Base-by-base conservation (phyloP, 2,113 vertebrate genomes). In the Columba livia region DNA sequence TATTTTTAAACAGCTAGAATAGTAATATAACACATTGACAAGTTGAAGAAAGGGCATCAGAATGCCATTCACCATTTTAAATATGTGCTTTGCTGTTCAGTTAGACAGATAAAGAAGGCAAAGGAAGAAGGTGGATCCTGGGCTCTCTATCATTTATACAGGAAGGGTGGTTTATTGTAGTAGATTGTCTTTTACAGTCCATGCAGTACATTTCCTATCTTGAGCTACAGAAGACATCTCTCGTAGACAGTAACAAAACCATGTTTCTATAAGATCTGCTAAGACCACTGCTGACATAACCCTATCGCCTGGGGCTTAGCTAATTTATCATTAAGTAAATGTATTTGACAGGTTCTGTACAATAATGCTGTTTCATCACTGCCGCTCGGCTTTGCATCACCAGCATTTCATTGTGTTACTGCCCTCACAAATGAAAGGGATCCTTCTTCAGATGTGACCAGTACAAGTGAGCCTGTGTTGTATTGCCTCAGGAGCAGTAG, bases 201-300 rank as follows among this genome's bases (percentile, higher is more conserved):
- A 29, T 72, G 38, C 16, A 78, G 32, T 2, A 0, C 57, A 71
- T 6, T 51, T 85, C 51, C 67, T 84, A 4, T 79, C 79, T 89
- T 92, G 69, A 94, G 85, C 9, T 88, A 28, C 57, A 94, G 79
- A 74, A 92, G 94, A 87, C 58, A 60, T 69, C 79, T 96, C 89
- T 93, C 7, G 10, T 10, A 57, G 40, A 69, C 15, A 48, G 64
- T 78, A 57, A 78, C 21, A 81, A 75, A 73, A 29, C 4, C 13
- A 4, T 26, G 34, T 75, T 93, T 86, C 61, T 85, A 1, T 77
- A 81, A 34, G 66, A 62, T 44, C 81, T 80, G 42, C 70, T 85
- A 58, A 86, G 84, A 4, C n/a, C 72, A 51, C 50, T 78, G 51
- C 58, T 80, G 67, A 51, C 42, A 28, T 58, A 81, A 21, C 15